Base-by-base conservation (phyloP, 2,797 vertebrate genomes). In the Pterois miles region DNA sequence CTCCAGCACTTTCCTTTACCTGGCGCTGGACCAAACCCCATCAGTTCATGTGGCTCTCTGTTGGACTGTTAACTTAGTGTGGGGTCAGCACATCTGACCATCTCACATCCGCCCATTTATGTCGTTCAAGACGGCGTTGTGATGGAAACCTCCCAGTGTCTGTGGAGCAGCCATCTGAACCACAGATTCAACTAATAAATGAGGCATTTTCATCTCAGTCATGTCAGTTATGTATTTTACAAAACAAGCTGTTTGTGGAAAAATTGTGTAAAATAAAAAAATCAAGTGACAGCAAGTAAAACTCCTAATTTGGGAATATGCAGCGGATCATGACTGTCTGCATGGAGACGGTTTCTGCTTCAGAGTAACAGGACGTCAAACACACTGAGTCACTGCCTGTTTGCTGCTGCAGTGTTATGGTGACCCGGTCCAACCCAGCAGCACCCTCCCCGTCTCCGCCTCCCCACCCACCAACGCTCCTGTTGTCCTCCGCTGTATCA, bases 1-100 rank as follows among this genome's bases (percentile, higher is more conserved):
- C 74, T 86, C 86, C 87, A 81, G 72, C 71, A 64, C 77, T 90
- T 89, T 91, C 89, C 85, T 88, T 84, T 60, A 79, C 63, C 77
- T 87, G 91, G 86, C 78, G 1, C 70, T 1, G 43, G 40, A 75
- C 84, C 92, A 89, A 75, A 63, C 2, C 20, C 60, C 34, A 76
- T 82, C 67, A 82, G 34, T 64, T 73, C 73, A 67, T 71, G 34
- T 34, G 62, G 18, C 16, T 72, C 75, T 76, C 71, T 78, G 71
- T 56, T 58, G 16, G 40, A 14, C 25, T 75, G 22, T 72, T 57
- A 56, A 66, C 8, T 60, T 60, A 52, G 74, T 68, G 65, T 4
- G 33, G 48, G 79, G 78, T 82, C 81, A 84, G 70, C 52, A 56
- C 56, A 80, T 75, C 52, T 69, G 72, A 67, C 71, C 65, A 2